Conservation (phyloP, 2,888 invertebrate species). For the Petrolisthes cinctipes region DNA sequence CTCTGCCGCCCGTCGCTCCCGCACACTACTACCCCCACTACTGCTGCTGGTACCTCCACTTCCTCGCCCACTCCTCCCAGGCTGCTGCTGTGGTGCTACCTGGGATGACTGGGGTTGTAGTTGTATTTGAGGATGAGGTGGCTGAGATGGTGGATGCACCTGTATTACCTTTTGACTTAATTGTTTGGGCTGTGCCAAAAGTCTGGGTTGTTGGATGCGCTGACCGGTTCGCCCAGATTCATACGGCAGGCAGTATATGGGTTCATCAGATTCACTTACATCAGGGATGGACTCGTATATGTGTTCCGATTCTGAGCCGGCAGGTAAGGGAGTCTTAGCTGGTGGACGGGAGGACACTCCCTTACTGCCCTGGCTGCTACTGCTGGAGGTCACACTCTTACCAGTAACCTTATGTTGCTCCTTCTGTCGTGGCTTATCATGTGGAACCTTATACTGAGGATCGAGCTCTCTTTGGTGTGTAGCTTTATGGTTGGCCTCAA, state of each 20-base stretch:
- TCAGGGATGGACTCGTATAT: conserved; percentile 78
- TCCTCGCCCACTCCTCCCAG: conserved; percentile 27
- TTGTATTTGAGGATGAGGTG: conserved; percentile 43
- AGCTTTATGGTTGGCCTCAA: conserved; percentile 41
- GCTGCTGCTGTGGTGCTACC: conserved; percentile 30
- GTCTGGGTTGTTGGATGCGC: conserved; percentile 26
- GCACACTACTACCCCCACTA: conserved; percentile 45
- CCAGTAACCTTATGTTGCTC: background rate
- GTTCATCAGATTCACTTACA: conserved; percentile 74
- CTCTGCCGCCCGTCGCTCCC: conserved; percentile 40
- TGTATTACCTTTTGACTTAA: conserved; percentile 12
- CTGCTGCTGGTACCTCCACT: conserved; percentile 51
- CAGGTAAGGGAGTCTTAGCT: conserved; percentile 66
- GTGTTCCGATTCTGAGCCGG: conserved; percentile 73
- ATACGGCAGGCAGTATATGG: conserved; percentile 77
- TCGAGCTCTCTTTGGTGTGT: conserved; percentile 23
- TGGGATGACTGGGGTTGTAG: conserved; percentile 42
- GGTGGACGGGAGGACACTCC: conserved; percentile 70
- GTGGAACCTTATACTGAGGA: conserved; percentile 24
- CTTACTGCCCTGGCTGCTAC: conserved; percentile 4
- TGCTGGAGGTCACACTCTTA: conserved; percentile 14
- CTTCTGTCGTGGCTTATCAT: conserved; percentile 35
- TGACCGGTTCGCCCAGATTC: conserved; percentile 68
- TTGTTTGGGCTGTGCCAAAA: conserved; percentile 20
- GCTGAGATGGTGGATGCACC: conserved; percentile 26